phyloP scores from a whole-genome alignment of 2,888 invertebrate genomes.

The Spicauda simplicius region DNA sequence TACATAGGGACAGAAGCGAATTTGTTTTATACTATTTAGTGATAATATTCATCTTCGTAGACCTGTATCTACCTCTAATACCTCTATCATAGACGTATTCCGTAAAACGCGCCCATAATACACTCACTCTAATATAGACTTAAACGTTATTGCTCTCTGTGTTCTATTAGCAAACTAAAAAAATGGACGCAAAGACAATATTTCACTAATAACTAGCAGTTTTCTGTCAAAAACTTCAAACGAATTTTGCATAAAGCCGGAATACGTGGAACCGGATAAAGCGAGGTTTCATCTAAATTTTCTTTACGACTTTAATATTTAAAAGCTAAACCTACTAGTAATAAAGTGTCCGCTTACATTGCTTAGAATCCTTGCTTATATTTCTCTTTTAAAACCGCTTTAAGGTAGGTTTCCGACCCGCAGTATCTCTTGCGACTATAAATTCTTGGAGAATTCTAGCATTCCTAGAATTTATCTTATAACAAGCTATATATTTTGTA shows the following conservation, averaged over 20 bases:
- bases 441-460: slow-evolving; percentile 55
- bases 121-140: too few relatives aligned
- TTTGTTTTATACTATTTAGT: too few relatives aligned
- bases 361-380: slow-evolving; percentile 32
- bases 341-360: slow-evolving; percentile 18
- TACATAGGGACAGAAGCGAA: too few relatives aligned
- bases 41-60: too few relatives aligned
- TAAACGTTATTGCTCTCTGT: too few relatives aligned
- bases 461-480: slow-evolving; percentile 49
- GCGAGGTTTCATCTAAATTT: slow-evolving; percentile 26
- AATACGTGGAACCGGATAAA: background rate
- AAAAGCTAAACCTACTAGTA: slow-evolving; percentile 24
- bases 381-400: slow-evolving; percentile 24
- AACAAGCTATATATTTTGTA: slow-evolving; percentile 46
- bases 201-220: background rate
- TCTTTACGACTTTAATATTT: slow-evolving; percentile 35
- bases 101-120: too few relatives aligned
- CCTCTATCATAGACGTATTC: too few relatives aligned
- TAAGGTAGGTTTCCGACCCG: slow-evolving; percentile 28
- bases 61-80: too few relatives aligned
- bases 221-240: background rate
- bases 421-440: slow-evolving; percentile 53
- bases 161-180: too few relatives aligned
- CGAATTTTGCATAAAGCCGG: background rate
- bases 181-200: background rate